phyloP scores from a whole-genome alignment of 1,140 invertebrate species.

The Eufriesea mexicana region DNA sequence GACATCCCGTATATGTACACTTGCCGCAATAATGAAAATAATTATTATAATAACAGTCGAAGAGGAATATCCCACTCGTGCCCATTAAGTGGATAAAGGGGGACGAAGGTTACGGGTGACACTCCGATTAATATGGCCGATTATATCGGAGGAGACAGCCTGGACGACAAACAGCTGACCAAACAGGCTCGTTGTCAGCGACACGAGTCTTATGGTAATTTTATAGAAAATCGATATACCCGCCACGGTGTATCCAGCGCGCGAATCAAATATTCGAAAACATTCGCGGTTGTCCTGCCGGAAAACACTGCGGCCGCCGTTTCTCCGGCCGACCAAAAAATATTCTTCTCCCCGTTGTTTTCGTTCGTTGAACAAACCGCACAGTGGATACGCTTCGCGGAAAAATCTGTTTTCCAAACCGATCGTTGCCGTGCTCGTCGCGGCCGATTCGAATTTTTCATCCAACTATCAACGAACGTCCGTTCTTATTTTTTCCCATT shows the following conservation, averaged over 20 bases:
- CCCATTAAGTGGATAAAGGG: background rate
- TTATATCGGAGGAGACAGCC: constrained; percentile 4
- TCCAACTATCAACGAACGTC: background rate
- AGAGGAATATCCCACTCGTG: too few species aligned
- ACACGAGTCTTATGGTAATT: constrained; percentile 63
- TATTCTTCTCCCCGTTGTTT: constrained; percentile 30
- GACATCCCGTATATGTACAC: too few species aligned
- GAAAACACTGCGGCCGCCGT: constrained; percentile 35
- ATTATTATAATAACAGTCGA: too few species aligned
- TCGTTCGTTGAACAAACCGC: constrained; percentile 22
- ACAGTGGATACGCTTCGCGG: background rate
- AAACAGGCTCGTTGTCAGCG: constrained; percentile 43
- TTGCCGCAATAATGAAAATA: too few species aligned
- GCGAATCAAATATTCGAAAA: constrained; percentile 50
- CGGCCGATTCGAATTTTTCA: background rate
- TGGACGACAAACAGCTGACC: constrained; percentile 38
- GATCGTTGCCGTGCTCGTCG: background rate
- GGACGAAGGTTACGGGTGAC: background rate
- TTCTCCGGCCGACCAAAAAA: constrained; percentile 7
- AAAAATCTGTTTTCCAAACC: constrained; percentile 45
- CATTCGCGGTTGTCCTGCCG: constrained; percentile 33
- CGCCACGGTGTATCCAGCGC: background rate
- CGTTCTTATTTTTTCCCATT: background rate
- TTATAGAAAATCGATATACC: constrained; percentile 63
- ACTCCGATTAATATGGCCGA: background rate